Evolutionary conservation across 2,888 invertebrate species (phyloP).

Genomic region (Archaeoteleia sp.): DNA sequence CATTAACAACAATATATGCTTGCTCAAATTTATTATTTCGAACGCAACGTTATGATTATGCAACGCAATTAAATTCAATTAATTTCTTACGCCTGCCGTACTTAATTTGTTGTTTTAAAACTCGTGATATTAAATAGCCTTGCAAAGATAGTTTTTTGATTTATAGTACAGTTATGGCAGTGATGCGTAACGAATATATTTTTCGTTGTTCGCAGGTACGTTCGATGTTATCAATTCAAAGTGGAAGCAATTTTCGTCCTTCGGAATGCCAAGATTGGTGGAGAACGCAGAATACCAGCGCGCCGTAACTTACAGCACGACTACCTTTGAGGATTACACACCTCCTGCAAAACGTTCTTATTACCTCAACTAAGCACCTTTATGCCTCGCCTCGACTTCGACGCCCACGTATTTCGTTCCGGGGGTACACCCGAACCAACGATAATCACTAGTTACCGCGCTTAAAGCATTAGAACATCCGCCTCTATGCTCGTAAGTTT

Average conservation of each 20-base stretch:
- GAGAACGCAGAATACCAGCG: conserved; percentile 16
- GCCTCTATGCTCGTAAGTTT: conserved; percentile 41
- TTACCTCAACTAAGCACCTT: conserved; percentile 50
- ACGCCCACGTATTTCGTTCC: conserved; percentile 41
- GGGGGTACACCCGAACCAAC: conserved; percentile 43
- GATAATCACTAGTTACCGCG: conserved; percentile 48
- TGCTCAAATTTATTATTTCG: too few species aligned
- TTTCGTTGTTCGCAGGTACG: too few species aligned
- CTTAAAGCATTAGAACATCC: conserved; percentile 49
- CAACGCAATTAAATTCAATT: too few species aligned
- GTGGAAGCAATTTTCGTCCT: conserved; percentile 1
- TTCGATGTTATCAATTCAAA: conserved; percentile 22
- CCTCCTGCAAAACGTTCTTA: conserved; percentile 44
- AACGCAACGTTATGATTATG: too few species aligned
- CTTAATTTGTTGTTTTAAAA: too few species aligned
- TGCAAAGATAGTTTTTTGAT: background rate
- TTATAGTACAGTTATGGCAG: background rate
- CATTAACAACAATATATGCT: too few species aligned
- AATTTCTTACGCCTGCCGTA: too few species aligned
- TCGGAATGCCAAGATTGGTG: conserved; percentile 1
- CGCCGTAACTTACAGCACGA: conserved; percentile 19
- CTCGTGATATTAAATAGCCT: too few species aligned
- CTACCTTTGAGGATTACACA: conserved; percentile 21
- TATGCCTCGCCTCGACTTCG: conserved; percentile 40
- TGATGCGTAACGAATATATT: too few species aligned